These are phyloP conservation scores for Phymorhynchus buccinoides DNA, from an alignment of 1,140 invertebrate genomes.

Conservation along the genomic window DNA sequence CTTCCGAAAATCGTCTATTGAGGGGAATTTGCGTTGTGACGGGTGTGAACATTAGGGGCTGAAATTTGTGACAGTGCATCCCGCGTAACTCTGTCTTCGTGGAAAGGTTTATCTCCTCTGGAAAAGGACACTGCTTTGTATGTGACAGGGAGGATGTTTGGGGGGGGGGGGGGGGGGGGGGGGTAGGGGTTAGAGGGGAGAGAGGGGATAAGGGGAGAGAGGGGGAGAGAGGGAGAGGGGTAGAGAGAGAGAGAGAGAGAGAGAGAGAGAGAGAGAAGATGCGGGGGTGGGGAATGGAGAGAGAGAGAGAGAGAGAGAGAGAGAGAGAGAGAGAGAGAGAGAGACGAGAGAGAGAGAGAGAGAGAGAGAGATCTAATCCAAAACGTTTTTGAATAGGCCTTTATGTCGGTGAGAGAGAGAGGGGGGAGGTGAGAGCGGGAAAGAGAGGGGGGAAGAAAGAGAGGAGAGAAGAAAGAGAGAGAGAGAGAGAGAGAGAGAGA, in stretches of 20 bases:
- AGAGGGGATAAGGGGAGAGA: background rate
- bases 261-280: conserved; percentile 4
- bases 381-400: too few species aligned
- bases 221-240: background rate
- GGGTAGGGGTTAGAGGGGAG: background rate
- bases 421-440: too few species aligned
- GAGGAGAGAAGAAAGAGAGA: background rate
- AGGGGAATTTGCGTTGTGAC: too few species aligned
- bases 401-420: too few species aligned
- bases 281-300: background rate
- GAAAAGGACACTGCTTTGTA: background rate
- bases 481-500: background rate
- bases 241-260: background rate
- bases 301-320: background rate
- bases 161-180: too few species aligned
- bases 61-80: background rate
- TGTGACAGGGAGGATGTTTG: background rate
- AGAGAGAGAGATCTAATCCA: too few species aligned
- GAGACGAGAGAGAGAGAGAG: background rate
- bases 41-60: background rate
- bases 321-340: background rate
- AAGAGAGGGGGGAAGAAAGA: too few species aligned
- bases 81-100: background rate
- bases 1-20: too few species aligned
- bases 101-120: background rate